Conservation (phyloP, 1,140 invertebrate genomes). For the Cherax destructor region DNA sequence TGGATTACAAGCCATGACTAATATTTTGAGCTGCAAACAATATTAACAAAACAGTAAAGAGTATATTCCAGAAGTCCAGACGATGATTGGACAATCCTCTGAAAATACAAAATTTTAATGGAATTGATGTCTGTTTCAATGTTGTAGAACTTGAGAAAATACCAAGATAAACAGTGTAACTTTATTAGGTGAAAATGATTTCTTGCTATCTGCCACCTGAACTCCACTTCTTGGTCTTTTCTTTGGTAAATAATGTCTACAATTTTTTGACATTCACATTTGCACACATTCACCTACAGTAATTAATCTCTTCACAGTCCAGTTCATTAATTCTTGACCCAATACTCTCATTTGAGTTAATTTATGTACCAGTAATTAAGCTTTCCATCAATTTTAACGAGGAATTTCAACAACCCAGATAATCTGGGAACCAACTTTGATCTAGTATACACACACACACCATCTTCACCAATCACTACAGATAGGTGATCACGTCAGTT, state of each 20-base stretch:
- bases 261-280: slow-evolving; percentile 40
- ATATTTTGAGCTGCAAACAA: slow-evolving; percentile 64
- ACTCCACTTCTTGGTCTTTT: slow-evolving; percentile 25
- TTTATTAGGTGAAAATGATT: slow-evolving; percentile 13
- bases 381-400: background rate
- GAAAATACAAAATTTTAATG: slow-evolving; percentile 54
- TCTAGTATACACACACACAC: background rate
- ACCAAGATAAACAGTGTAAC: slow-evolving; percentile 42
- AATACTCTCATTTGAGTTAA: background rate
- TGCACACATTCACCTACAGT: slow-evolving; percentile 56
- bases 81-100: slow-evolving; percentile 29
- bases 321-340: background rate
- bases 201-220: background rate
- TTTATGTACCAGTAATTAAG: background rate
- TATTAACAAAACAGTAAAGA: slow-evolving; percentile 33
- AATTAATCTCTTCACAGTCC: slow-evolving; percentile 11
- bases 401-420: background rate
- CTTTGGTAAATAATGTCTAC: slow-evolving; percentile 51
- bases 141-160: slow-evolving; percentile 42
- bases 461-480: background rate
- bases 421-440: background rate
- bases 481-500: background rate
- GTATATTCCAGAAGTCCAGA: slow-evolving; percentile 38
- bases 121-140: slow-evolving; percentile 39
- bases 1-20: slow-evolving; percentile 38